These are phyloP conservation scores for Megaceryle torquata DNA, from an alignment of 2,113 vertebrate genomes.

Conservation along the genomic window DNA sequence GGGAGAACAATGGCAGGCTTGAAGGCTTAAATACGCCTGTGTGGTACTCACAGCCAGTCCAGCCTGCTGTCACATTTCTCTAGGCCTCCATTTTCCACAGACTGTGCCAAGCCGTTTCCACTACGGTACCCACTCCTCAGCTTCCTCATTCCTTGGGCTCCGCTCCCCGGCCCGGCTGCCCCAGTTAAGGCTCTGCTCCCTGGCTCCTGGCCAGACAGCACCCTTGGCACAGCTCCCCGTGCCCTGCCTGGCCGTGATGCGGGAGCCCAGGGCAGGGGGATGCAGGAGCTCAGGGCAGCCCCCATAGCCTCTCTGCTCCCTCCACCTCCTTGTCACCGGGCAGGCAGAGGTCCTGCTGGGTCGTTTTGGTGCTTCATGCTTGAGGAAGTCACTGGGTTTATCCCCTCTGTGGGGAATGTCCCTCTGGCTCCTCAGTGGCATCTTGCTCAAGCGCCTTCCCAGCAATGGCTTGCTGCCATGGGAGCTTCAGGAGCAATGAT, in stretches of 20 bases:
- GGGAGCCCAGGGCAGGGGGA: background rate
- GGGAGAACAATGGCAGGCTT: conserved; percentile 70
- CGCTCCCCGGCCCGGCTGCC: background rate
- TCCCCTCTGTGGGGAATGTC: background rate
- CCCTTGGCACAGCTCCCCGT: accelerated
- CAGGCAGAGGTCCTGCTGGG: background rate
- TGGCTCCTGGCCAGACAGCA: background rate
- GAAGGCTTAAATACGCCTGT: conserved; percentile 56
- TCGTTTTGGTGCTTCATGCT: background rate
- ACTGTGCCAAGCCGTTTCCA: conserved; percentile 42
- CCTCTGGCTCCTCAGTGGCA: background rate
- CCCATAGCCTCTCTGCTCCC: accelerated
- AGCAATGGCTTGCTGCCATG: background rate
- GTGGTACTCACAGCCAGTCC: conserved; percentile 45
- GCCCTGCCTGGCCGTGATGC: background rate
- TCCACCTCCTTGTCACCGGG: accelerated
- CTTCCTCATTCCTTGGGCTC: conserved; percentile 51
- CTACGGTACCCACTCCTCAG: background rate
- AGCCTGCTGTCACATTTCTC: conserved; percentile 59
- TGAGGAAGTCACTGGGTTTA: background rate
- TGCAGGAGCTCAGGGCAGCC: background rate
- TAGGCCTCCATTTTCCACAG: conserved; percentile 56
- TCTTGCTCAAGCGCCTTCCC: conserved; percentile 48
- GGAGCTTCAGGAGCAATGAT: background rate
- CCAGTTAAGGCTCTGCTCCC: background rate